These are phyloP conservation scores for Peromyscus nudipes DNA, from an alignment of 2,797 vertebrate species.

Conservation along the genomic window DNA sequence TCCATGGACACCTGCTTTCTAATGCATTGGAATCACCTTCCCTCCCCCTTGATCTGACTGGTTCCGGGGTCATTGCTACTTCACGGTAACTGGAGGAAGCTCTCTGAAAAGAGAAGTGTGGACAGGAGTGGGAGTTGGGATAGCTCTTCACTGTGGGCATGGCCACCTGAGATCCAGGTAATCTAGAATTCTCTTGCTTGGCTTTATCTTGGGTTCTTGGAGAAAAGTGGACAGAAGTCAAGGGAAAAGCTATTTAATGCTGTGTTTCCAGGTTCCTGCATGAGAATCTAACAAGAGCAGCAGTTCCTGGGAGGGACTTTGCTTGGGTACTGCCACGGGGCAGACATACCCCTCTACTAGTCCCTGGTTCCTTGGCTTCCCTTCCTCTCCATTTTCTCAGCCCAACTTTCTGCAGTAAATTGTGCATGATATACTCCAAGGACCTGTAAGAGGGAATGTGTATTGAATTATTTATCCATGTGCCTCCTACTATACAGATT, in stretches of 20 bases:
- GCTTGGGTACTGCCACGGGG: rapidly evolving
- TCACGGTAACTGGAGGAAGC: background rate
- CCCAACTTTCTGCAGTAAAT: rapidly evolving
- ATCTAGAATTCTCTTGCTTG: background rate
- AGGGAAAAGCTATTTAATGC: background rate
- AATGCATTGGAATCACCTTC: background rate
- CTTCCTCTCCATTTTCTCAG: background rate
- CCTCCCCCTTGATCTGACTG: too few relatives aligned
- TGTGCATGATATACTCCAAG: background rate
- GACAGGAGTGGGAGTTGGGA: background rate
- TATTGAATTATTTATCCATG: rapidly evolving
- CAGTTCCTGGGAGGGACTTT: background rate
- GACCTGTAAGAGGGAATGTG: background rate
- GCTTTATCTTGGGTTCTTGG: background rate
- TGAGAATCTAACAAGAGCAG: background rate
- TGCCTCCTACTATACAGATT: rapidly evolving
- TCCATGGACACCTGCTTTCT: background rate
- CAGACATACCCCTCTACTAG: rapidly evolving
- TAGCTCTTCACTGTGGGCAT: background rate
- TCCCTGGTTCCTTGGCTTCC: background rate
- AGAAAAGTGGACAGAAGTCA: background rate
- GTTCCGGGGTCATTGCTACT: background rate
- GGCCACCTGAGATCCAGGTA: background rate
- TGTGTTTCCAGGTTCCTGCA: background rate
- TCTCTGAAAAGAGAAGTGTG: background rate